Conservation (phyloP, 2,113 vertebrate species). For the Ictalurus punctatus region DNA sequence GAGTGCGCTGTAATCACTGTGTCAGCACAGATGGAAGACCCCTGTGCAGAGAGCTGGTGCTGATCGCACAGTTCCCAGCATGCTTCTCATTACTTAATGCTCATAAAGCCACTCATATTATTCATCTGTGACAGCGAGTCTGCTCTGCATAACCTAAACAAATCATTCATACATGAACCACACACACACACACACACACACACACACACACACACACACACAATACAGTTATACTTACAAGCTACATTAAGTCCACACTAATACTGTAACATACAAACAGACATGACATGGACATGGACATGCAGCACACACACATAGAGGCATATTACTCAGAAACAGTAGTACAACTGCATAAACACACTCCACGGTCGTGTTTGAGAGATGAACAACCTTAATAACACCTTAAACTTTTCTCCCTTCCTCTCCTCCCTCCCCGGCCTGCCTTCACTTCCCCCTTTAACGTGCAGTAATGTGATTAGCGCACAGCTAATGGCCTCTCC, state of each 20-base stretch:
- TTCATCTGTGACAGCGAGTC: conserved; percentile 73
- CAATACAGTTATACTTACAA: conserved; percentile 13
- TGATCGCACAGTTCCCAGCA: conserved; percentile 64
- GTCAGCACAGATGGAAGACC: conserved; percentile 66
- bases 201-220: conserved; percentile 45
- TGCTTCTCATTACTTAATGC: conserved; percentile 75
- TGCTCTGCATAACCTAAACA: conserved; percentile 62
- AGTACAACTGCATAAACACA: conserved; percentile 36
- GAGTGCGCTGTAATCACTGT: conserved; percentile 55
- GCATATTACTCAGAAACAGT: conserved; percentile 22
- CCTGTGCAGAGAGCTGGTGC: conserved; percentile 57
- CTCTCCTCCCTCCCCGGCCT: conserved; percentile 69
- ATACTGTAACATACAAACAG: background rate
- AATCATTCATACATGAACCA: conserved; percentile 55
- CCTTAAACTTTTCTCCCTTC: conserved; percentile 75
- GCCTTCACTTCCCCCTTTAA: conserved; percentile 82
- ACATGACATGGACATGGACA: background rate
- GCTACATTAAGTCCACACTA: background rate
- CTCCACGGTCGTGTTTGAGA: conserved; percentile 58
- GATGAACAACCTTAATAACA: conserved; percentile 80
- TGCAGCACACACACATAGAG: conserved; percentile 16
- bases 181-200: conserved; percentile 8
- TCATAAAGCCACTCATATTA: conserved; percentile 74
- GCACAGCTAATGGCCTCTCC: conserved; percentile 79
- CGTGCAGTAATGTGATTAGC: conserved; percentile 82